Evolutionary conservation across 2,113 vertebrate genomes (phyloP).

Genomic region (Rhinolophus ferrumequinum): DNA sequence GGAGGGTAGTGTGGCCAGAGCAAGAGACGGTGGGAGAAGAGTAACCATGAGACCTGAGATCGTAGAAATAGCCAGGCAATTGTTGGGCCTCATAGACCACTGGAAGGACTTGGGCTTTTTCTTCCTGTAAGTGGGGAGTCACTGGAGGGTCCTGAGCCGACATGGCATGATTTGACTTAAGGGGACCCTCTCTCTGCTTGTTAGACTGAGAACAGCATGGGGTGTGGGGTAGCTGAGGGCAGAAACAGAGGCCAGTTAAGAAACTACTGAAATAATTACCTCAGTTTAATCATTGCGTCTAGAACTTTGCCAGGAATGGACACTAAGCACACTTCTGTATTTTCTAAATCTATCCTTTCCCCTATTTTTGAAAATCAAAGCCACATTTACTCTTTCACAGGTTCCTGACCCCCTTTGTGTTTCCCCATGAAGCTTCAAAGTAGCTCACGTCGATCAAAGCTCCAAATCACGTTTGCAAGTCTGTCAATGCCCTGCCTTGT

Average conservation of each 20-base stretch:
- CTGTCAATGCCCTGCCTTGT: background rate
- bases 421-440: background rate
- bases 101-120: background rate
- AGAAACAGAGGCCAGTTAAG: background rate
- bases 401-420: background rate
- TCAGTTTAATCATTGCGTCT: background rate
- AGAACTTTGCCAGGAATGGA: background rate
- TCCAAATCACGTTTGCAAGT: background rate
- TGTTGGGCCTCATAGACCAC: background rate
- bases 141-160: background rate
- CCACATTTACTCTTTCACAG: background rate
- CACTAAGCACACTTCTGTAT: background rate
- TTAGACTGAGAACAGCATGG: background rate
- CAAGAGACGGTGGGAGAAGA: background rate
- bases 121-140: background rate
- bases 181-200: background rate
- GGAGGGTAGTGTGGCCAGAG: background rate
- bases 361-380: background rate
- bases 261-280: too few relatives aligned
- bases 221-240: background rate
- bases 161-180: background rate
- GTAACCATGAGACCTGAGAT: accelerated
- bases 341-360: background rate
- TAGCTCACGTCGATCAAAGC: accelerated
- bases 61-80: background rate